phyloP scores from a whole-genome alignment of 2,113 vertebrate genomes.

The Falco punctatus region DNA sequence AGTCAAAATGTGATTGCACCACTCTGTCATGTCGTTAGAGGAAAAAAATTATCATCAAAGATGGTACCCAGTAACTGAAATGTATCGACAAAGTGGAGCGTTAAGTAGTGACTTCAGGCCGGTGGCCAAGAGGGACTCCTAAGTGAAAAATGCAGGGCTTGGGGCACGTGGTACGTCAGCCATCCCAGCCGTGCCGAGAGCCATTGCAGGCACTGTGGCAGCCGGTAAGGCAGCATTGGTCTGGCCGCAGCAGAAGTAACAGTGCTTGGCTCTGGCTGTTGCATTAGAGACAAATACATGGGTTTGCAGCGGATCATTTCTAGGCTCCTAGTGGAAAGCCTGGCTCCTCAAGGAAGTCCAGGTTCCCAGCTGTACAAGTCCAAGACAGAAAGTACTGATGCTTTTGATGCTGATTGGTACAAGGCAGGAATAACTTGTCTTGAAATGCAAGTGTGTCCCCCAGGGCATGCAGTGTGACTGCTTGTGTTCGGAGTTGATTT shows the following conservation, averaged over 20 bases:
- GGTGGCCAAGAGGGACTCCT: background rate
- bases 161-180: background rate
- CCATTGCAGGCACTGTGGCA: background rate
- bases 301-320: background rate
- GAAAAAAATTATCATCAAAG: background rate
- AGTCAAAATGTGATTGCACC: background rate
- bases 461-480: background rate
- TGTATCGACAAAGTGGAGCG: background rate
- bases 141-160: background rate
- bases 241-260: background rate
- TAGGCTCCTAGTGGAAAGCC: background rate
- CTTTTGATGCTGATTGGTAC: background rate
- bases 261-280: background rate
- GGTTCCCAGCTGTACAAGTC: background rate
- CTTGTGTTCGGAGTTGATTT: background rate
- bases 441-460: background rate
- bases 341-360: background rate
- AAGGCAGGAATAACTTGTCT: conserved; percentile 30
- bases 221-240: background rate
- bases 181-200: background rate
- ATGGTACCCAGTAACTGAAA: background rate
- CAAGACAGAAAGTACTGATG: background rate
- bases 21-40: background rate
- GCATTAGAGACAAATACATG: background rate
- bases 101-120: background rate